Base-by-base conservation (phyloP, 1,140 invertebrate genomes). In the Trachymyrmex cornetzi region DNA sequence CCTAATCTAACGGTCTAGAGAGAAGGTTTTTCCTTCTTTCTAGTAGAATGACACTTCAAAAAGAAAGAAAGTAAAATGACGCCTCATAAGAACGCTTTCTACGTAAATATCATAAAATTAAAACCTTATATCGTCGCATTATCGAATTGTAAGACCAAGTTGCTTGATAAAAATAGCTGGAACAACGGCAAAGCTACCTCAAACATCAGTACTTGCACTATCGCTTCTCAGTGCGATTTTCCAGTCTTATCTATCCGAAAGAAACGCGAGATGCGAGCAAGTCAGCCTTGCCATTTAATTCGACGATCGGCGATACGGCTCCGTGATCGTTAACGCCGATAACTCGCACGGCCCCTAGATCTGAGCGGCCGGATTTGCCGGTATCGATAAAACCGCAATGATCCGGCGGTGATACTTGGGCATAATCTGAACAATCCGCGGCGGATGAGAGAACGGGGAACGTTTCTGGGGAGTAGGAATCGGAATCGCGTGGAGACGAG, bases 401-500 rank as follows among this genome's bases (percentile, higher is more conserved):
- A 89, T 91, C 82, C 86, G 79, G 50, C 72, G 84, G 66, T 77
- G 88, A 90, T 92, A 90, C 90, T 88, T 90, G 77, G 88, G 89
- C 87, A 91, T 93, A 93, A 93, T 93, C 92, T 93, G 92, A 92
- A 93, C 91, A 93, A 50, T 92, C 88, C 92, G 90, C 91, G 91
- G 48, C 72, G 75, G 53, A 87, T 69, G 61, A 80, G 79, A 82
- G 55, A 80, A 80, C 48, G 69, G 38, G 38, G 77, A 82, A 77
- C 61, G 71, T 77, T 71, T 88, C 38, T 22, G 55, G 11, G 88
- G 88, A 93, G 91, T 89, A 88, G 89, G 88, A 91, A 92, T 91
- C 88, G 91, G 88, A 93, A 92, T 93, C 89, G 91, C 66, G 91
- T 53, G 90, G 88, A 81, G 67, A 59, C 53, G 66, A 55, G 87